Conservation (phyloP, 1,140 invertebrate species). For the Drosophila yakuba region DNA sequence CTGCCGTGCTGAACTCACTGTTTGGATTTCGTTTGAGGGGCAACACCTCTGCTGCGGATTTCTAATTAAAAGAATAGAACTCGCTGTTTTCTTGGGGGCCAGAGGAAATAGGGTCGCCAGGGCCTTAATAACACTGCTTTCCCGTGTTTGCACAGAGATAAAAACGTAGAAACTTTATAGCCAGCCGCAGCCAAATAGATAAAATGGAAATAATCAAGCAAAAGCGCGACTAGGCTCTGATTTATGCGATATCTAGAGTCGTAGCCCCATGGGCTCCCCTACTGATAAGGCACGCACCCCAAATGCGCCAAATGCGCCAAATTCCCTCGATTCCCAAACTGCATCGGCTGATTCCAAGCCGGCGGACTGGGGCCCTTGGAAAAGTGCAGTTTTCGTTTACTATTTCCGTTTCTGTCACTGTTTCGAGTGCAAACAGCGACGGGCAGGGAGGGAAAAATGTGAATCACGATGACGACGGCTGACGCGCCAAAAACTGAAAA, state of each 20-base stretch:
- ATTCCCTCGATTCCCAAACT: conserved; percentile 16
- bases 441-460: conserved; percentile 19
- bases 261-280: conserved; percentile 37
- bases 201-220: conserved; percentile 66
- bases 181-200: conserved; percentile 71
- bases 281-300: conserved; percentile 67
- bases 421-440: conserved; percentile 22
- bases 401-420: too few species aligned
- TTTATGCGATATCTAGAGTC: conserved; percentile 75
- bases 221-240: conserved; percentile 75
- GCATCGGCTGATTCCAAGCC: conserved; percentile 34
- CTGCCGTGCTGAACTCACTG: conserved; percentile 13
- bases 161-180: conserved; percentile 71
- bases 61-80: conserved; percentile 59
- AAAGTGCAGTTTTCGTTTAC: conserved; percentile 53
- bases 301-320: conserved; percentile 59
- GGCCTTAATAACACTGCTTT: conserved; percentile 68
- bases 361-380: conserved; percentile 10
- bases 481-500: conserved; percentile 45
- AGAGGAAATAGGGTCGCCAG: conserved; percentile 70
- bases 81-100: conserved; percentile 37
- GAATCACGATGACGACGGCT: conserved; percentile 53
- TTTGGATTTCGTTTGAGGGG: neutral
- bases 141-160: conserved; percentile 75
- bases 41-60: neutral